Percentiles rank a stretch among this genome's conserved stretches.
Conservation (phyloP, 2,797 vertebrate species). For the Chiloscyllium punctatum region DNA sequence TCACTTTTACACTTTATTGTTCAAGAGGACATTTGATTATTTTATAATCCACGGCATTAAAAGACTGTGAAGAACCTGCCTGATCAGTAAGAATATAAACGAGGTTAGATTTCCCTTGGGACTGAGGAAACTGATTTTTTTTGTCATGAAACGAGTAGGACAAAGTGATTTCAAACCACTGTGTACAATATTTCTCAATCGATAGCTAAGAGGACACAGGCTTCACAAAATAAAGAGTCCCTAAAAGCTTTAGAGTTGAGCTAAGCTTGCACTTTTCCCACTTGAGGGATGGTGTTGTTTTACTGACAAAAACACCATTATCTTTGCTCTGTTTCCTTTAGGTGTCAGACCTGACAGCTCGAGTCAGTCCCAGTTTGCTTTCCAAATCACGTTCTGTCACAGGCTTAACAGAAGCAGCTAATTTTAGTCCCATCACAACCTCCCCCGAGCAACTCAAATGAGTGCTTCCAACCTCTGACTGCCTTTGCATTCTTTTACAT, state of each 20-base stretch:
- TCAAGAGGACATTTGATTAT: background rate
- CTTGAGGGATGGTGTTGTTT: background rate
- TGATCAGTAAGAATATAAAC: background rate
- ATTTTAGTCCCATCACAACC: constrained; percentile 28
- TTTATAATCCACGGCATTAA: background rate
- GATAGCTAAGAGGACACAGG: background rate
- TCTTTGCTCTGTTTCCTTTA: background rate
- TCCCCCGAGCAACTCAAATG: background rate
- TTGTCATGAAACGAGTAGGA: background rate
- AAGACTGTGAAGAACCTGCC: background rate
- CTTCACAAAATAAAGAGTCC: background rate
- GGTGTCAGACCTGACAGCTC: background rate
- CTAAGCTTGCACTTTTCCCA: background rate
- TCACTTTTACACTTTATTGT: background rate
- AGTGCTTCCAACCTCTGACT: background rate
- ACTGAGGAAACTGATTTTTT: background rate
- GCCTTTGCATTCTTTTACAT: background rate
- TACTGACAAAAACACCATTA: background rate
- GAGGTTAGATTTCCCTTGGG: background rate
- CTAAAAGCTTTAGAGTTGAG: background rate
- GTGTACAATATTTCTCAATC: background rate
- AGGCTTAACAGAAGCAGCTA: background rate
- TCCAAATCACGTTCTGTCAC: background rate
- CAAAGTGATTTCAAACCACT: background rate
- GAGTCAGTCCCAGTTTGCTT: background rate